Percentiles rank a stretch among this genome's conserved stretches.
Evolutionary conservation across 2,797 vertebrate genomes (phyloP).

Genomic region (Syngnathus rostellatus): DNA sequence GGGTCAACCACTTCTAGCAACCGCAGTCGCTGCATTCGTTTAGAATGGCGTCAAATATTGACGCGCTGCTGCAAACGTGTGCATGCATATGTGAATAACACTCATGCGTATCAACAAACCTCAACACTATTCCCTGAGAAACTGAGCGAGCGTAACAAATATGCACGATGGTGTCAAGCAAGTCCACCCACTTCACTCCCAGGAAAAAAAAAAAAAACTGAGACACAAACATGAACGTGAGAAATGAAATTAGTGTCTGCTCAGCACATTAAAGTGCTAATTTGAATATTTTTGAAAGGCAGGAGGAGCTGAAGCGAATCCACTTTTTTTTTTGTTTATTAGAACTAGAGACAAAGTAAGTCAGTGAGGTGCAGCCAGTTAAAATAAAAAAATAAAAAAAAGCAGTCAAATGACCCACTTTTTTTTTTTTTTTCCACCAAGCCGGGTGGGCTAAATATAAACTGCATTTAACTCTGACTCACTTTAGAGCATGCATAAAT

Average conservation of each 20-base stretch:
- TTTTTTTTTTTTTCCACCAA: slow-evolving; percentile 30
- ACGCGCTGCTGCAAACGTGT: not conserved
- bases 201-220: slow-evolving; percentile 4
- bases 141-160: not conserved
- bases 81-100: not conserved
- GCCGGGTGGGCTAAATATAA: slow-evolving; percentile 44
- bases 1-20: not conserved
- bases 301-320: slow-evolving; percentile 4
- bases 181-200: not conserved
- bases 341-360: slow-evolving; percentile 12
- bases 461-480: slow-evolving; percentile 30
- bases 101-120: not conserved
- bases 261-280: slow-evolving; percentile 24
- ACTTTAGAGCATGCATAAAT: slow-evolving; percentile 23
- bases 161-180: not conserved
- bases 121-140: not conserved
- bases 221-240: slow-evolving; percentile 10
- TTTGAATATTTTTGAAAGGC: slow-evolving; percentile 29
- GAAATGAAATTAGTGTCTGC: not conserved
- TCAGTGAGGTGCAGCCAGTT: slow-evolving; percentile 23
- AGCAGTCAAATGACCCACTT: slow-evolving; percentile 40
- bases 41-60: not conserved
- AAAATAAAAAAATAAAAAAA: slow-evolving; percentile 10
- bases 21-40: not conserved
- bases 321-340: too few relatives aligned